Conservation (phyloP, 2,888 invertebrate genomes). For the Diabrotica balteata region DNA sequence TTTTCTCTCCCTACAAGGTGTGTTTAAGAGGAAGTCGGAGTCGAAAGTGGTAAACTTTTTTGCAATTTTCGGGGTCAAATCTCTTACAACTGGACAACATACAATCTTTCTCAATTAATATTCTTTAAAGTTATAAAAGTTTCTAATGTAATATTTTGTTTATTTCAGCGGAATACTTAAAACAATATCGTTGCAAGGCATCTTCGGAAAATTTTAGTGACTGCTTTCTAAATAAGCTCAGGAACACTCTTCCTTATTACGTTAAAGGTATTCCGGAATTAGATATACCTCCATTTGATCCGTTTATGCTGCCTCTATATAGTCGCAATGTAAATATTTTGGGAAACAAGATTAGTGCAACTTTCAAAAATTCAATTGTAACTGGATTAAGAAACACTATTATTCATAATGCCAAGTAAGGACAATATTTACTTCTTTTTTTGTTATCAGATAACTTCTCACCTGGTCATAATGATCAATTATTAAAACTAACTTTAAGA, state of each 20-base stretch:
- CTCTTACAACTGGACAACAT: too few relatives aligned
- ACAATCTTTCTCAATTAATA: too few relatives aligned
- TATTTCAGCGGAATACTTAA: slow-evolving; percentile 7
- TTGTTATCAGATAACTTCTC: background rate
- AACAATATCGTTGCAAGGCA: background rate
- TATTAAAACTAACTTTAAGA: too few relatives aligned
- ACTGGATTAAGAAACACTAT: slow-evolving; percentile 2
- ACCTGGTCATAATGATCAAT: background rate
- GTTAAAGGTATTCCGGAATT: slow-evolving; percentile 6
- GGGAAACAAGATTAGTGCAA: background rate
- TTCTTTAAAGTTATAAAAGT: too few relatives aligned
- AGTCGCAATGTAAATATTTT: background rate
- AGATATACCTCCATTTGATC: background rate
- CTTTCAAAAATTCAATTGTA: background rate
- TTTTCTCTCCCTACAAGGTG: too few relatives aligned
- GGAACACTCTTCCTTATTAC: background rate
- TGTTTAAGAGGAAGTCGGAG: too few relatives aligned
- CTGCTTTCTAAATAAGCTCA: slow-evolving; percentile 1
- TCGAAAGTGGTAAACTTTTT: too few relatives aligned
- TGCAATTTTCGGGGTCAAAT: too few relatives aligned
- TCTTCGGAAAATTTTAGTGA: background rate
- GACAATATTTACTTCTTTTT: background rate
- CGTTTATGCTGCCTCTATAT: background rate
- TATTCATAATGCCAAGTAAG: slow-evolving; percentile 6
- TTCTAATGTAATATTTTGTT: too few relatives aligned